A percentile compares a stretch with the other conserved stretches of the same genome.
phyloP scores from a whole-genome alignment of 2,113 vertebrate species.

The Channa maculata region DNA sequence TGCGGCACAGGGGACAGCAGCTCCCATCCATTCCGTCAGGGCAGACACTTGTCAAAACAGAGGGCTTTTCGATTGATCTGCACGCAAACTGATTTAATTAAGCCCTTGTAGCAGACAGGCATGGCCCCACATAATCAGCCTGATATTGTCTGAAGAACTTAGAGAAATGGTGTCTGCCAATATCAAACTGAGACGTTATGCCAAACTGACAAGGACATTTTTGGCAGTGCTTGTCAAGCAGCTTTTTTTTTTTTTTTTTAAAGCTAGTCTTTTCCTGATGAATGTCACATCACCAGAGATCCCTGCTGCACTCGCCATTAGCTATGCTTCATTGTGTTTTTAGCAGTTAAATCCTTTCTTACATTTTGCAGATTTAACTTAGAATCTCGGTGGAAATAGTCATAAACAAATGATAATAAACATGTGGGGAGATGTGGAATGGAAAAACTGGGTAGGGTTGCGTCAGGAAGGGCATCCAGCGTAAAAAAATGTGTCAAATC shows the following conservation, averaged over 20 bases:
- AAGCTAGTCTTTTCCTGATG: background rate
- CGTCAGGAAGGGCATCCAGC: too few species aligned
- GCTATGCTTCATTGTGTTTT: background rate
- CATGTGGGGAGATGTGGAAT: too few species aligned
- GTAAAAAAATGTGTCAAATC: too few species aligned
- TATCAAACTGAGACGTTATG: conserved; percentile 16
- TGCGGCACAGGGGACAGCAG: conserved; percentile 5
- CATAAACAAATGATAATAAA: too few species aligned
- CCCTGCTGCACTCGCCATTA: background rate
- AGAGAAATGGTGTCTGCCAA: background rate
- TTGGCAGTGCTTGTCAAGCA: background rate
- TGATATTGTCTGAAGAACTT: conserved; percentile 25
- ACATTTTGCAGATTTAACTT: background rate
- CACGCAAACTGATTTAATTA: conserved; percentile 62
- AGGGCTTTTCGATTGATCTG: conserved; percentile 56
- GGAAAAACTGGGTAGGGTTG: too few species aligned
- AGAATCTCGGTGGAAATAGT: too few species aligned
- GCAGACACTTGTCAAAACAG: conserved; percentile 54
- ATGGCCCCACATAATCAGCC: conserved; percentile 54
- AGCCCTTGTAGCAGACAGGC: conserved; percentile 36
- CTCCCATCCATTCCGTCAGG: conserved; percentile 37
- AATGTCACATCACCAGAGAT: conserved; percentile 24
- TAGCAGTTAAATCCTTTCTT: background rate
- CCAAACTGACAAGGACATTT: conserved; percentile 10
- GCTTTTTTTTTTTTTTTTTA: background rate